Percentiles rank a stretch among this genome's conserved stretches.
Evolutionary conservation across 2,888 invertebrate genomes (phyloP).

Genomic region (Ectemnius cavifrons): DNA sequence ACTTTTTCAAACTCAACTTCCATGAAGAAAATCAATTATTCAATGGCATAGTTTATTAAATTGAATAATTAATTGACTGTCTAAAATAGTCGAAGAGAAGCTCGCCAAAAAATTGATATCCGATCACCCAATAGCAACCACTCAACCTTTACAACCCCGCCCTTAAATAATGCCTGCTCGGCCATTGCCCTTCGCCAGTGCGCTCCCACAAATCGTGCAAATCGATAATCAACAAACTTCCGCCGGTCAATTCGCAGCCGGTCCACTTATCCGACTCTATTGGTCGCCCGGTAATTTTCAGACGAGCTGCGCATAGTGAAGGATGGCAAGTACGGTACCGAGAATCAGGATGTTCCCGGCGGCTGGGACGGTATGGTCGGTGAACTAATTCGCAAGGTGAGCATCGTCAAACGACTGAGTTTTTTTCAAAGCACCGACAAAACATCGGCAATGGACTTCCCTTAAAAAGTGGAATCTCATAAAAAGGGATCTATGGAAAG

Average conservation of each 20-base stretch:
- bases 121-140: no score
- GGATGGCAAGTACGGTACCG: slow-evolving; percentile 91
- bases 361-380: slow-evolving; percentile 95
- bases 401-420: slow-evolving; percentile 62
- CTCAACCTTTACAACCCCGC: slow-evolving; percentile 18
- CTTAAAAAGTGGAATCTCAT: no score
- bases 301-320: slow-evolving; percentile 91
- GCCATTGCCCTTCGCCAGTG: slow-evolving; percentile 19
- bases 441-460: no score
- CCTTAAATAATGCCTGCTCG: slow-evolving; percentile 26
- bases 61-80: no score
- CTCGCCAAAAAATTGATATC: no score
- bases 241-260: neutral
- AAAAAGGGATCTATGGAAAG: no score
- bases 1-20: slow-evolving; percentile 1
- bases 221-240: slow-evolving; percentile 41
- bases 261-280: neutral
- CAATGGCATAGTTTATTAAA: no score
- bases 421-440: neutral
- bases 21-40: no score
- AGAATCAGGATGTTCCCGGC: slow-evolving; percentile 85
- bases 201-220: slow-evolving; percentile 23
- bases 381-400: slow-evolving; percentile 91
- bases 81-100: no score
- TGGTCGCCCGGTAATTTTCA: slow-evolving; percentile 75